Conservation (phyloP, 2,888 invertebrate genomes). For the Pocota personata region DNA sequence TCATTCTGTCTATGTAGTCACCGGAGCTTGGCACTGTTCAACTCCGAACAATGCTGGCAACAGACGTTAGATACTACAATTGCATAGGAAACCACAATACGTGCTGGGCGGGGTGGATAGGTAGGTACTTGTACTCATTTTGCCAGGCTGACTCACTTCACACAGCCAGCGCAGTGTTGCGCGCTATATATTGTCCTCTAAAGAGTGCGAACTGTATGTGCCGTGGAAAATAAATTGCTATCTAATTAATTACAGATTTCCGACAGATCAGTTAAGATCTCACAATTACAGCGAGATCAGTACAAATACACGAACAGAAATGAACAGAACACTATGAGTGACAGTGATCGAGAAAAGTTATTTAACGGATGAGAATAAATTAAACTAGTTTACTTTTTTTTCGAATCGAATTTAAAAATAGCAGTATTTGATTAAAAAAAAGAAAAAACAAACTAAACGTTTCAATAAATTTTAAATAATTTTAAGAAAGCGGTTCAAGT, state of each 20-base stretch:
- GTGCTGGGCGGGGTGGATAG: slow-evolving; percentile 1
- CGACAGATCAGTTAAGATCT: slow-evolving; percentile 65
- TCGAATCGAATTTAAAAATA: too few species aligned
- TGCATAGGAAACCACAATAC: slow-evolving; percentile 56
- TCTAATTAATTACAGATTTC: slow-evolving; percentile 70
- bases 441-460: neutral
- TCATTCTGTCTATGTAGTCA: slow-evolving; percentile 70
- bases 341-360: slow-evolving; percentile 5
- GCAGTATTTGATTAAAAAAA: too few species aligned
- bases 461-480: too few species aligned
- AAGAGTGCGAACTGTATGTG: slow-evolving; percentile 48
- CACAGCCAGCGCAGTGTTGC: neutral
- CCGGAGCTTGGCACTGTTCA: slow-evolving; percentile 23
- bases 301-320: neutral
- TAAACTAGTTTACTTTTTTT: neutral
- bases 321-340: neutral
- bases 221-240: slow-evolving; percentile 63
- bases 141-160: slow-evolving; percentile 57
- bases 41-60: slow-evolving; percentile 44
- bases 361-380: neutral
- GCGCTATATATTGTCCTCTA: slow-evolving; percentile 49
- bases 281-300: slow-evolving; percentile 27
- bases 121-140: slow-evolving; percentile 40
- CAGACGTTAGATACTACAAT: slow-evolving; percentile 55
- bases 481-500: too few species aligned